Percentiles rank a stretch among this genome's conserved stretches.
Evolutionary conservation across 2,888 invertebrate species (phyloP).

Genomic region (Calliopum simillimum): DNA sequence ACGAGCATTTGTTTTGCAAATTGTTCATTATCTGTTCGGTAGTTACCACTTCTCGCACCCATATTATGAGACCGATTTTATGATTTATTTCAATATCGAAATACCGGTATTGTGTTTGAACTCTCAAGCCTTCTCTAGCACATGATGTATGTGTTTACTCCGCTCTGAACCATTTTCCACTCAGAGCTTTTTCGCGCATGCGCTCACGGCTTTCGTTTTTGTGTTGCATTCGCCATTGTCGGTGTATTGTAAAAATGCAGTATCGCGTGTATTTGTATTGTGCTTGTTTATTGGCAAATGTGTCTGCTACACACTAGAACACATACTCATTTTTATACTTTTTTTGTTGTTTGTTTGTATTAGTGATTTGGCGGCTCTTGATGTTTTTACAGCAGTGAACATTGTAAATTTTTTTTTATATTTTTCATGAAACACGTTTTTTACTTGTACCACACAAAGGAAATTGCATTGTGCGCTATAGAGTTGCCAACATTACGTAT

Average conservation of each 20-base stretch:
- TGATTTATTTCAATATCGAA: too few species aligned
- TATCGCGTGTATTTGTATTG: background rate
- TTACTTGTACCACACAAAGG: background rate
- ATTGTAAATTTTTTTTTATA: background rate
- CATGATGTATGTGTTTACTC: too few species aligned
- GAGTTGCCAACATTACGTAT: conserved; percentile 25
- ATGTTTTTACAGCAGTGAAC: background rate
- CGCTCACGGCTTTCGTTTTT: conserved; percentile 35
- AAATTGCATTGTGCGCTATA: background rate
- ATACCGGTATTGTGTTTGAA: too few species aligned
- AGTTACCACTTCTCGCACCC: too few species aligned
- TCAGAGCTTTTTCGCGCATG: conserved; percentile 33
- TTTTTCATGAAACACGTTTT: conserved; percentile 31
- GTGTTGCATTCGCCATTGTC: conserved; percentile 33
- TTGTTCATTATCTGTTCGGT: too few species aligned
- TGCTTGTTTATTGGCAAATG: background rate
- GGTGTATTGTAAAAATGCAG: conserved; percentile 2
- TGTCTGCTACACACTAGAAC: too few species aligned
- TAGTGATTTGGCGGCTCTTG: conserved; percentile 1
- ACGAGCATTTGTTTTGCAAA: too few species aligned
- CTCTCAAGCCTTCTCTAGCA: conserved; percentile 32
- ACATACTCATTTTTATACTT: too few species aligned
- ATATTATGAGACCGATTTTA: too few species aligned
- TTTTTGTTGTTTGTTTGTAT: background rate
- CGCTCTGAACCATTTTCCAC: conserved; percentile 11